Percentiles rank a stretch among this genome's conserved stretches.
These are phyloP conservation scores for Phalacrocorax pelagicus DNA, from an alignment of 2,113 vertebrate species.

Conservation along the genomic window DNA sequence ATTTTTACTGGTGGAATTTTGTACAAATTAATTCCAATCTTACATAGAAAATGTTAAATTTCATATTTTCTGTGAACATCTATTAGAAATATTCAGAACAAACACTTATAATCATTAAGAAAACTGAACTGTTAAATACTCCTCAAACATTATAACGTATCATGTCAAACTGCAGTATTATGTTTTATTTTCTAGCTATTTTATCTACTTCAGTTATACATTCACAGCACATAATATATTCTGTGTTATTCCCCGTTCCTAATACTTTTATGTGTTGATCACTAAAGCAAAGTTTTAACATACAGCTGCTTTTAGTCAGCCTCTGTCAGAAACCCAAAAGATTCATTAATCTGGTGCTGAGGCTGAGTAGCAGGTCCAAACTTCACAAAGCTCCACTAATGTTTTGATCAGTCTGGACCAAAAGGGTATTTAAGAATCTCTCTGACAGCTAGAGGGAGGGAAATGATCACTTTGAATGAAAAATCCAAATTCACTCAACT, in stretches of 20 bases:
- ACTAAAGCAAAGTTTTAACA: constrained; percentile 26
- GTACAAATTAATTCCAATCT: constrained; percentile 49
- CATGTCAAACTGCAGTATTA: not conserved
- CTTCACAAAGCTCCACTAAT: constrained; percentile 61
- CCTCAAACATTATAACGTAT: constrained; percentile 7
- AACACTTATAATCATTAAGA: constrained; percentile 13
- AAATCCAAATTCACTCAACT: constrained; percentile 61
- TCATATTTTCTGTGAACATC: not conserved
- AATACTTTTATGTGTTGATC: constrained; percentile 14
- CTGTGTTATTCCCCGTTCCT: not conserved
- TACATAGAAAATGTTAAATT: constrained; percentile 11
- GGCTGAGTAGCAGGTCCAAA: constrained; percentile 61
- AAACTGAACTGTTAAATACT: constrained; percentile 51
- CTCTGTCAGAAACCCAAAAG: constrained; percentile 57
- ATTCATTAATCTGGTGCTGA: constrained; percentile 59
- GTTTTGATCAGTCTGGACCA: constrained; percentile 70
- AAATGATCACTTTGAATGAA: constrained; percentile 76
- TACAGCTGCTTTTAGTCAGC: constrained; percentile 43
- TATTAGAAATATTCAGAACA: constrained; percentile 2
- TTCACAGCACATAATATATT: not conserved
- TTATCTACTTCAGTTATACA: constrained; percentile 41
- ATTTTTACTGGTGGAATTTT: constrained; percentile 25
- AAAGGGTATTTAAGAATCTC: constrained; percentile 58
- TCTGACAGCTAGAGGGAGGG: constrained; percentile 69
- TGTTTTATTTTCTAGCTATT: constrained; percentile 33